Base-by-base conservation (phyloP, 2,113 vertebrate species). In the Steatornis caripensis region DNA sequence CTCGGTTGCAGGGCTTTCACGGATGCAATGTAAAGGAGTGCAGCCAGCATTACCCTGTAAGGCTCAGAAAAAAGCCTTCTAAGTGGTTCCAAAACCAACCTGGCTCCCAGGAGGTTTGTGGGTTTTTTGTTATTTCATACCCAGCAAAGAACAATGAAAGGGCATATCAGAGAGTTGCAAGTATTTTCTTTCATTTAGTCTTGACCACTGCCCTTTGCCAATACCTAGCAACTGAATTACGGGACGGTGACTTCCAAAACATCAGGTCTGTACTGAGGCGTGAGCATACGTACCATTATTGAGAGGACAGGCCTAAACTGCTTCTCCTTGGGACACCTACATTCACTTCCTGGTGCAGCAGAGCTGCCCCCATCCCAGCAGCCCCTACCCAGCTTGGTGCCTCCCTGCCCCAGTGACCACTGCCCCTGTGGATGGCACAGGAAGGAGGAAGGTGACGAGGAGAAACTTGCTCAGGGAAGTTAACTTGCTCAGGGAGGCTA, bases 311-410 rank as follows among this genome's bases (percentile, higher is more conserved):
- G 11, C 32, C 46, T 39, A 54, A 13, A 36, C 15, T 20, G 15
- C 15, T 37, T 23, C 72, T 89, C 15, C 46, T 32, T 43, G 22
- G 27, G 45, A 7, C 23, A 76, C 4, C 2, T 10, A 6, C 22
- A 3, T 23, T 61, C 41, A 29, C 22, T 6, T 45, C 3, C 34
- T 24, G 21, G 13, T 26, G 22, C 16, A 34, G 22, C 15, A 64
- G n/a, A 75, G 16, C 26, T 48, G 14, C 4, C 9, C 22, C 29
- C 30, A 18, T 11, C 48, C 12, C 27, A 39, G 49, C 54, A 77
- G 36, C 12, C 34, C 16, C 17, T 6, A 3, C 17, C 15, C 24
- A 30, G 13, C 34, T 27, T 1, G 0, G 14, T 8, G 4, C 1
- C 11, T 20, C 34, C 3, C 23, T n/a, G 39, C 10, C 7, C 8